phyloP scores from a whole-genome alignment of 2,113 vertebrate species.

The Desmodus rotundus region DNA sequence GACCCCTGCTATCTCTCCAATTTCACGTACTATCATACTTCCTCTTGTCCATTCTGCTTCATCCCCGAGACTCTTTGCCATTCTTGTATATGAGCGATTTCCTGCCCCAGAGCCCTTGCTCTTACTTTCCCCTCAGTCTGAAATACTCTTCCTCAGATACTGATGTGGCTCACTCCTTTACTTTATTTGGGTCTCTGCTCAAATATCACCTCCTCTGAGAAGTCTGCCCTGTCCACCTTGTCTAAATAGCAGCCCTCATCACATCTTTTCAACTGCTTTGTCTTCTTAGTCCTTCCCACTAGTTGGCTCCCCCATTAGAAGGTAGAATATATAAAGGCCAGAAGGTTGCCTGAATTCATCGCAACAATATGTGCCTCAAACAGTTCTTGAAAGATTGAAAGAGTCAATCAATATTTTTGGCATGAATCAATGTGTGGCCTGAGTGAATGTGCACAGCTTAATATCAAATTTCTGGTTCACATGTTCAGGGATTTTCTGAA shows the following conservation, averaged over 20 bases:
- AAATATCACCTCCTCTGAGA: neutral
- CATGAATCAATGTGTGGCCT: neutral
- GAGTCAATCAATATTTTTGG: neutral
- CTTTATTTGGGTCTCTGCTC: neutral
- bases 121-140: neutral
- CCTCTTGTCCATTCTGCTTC: neutral
- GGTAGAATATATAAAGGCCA: neutral
- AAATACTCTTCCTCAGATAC: neutral
- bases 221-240: neutral
- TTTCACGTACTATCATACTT: neutral
- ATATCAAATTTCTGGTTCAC: neutral
- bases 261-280: neutral
- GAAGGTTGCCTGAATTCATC: neutral
- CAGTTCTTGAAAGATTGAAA: neutral
- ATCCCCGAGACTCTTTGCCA: neutral
- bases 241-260: neutral
- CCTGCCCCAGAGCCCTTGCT: neutral
- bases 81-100: neutral
- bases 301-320: no score
- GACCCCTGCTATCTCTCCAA: neutral
- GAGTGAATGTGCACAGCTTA: neutral
- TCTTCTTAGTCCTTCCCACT: neutral
- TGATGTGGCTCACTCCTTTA: neutral
- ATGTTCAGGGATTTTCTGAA: neutral
- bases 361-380: neutral